Percentiles rank a stretch among this genome's conserved stretches.
These are phyloP conservation scores for Stramonita haemastoma DNA, from an alignment of 2,888 invertebrate genomes.

Conservation along the genomic window DNA sequence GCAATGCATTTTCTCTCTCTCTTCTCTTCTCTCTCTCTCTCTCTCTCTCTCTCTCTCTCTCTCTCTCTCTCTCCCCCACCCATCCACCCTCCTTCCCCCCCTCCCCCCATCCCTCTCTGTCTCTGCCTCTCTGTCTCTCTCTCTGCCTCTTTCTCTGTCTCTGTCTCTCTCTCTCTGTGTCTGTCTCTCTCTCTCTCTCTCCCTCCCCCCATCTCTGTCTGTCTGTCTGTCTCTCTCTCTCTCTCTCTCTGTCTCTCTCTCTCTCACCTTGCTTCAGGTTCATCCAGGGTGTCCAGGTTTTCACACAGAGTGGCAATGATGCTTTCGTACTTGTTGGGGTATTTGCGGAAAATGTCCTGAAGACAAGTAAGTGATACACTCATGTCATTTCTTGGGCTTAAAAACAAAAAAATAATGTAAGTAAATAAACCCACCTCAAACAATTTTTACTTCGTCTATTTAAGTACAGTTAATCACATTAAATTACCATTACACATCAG, in stretches of 20 bases:
- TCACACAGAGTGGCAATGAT: conserved; percentile 99
- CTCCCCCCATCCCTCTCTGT: background rate
- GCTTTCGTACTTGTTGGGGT: conserved; percentile 99
- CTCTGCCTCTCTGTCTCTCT: background rate
- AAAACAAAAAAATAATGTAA: too few species aligned
- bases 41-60: background rate
- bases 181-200: background rate
- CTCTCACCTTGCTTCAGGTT: conserved; percentile 89
- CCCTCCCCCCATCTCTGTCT: background rate
- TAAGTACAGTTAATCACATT: too few species aligned
- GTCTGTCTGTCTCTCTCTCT: background rate
- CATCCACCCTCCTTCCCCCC: background rate
- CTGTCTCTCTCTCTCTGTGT: conserved; percentile 26
- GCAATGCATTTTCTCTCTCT: background rate
- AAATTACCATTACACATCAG: too few species aligned
- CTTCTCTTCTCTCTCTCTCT: background rate
- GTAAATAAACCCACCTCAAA: too few species aligned
- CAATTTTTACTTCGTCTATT: too few species aligned
- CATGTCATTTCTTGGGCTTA: too few species aligned
- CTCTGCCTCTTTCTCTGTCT: background rate
- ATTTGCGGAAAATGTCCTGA: conserved; percentile 83
- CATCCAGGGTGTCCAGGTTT: conserved; percentile 98
- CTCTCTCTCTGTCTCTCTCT: background rate
- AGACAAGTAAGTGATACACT: conserved; percentile 36
- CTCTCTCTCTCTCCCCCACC: conserved; percentile 50